phyloP scores from a whole-genome alignment of 2,113 vertebrate species.

The Rattus norvegicus region DNA sequence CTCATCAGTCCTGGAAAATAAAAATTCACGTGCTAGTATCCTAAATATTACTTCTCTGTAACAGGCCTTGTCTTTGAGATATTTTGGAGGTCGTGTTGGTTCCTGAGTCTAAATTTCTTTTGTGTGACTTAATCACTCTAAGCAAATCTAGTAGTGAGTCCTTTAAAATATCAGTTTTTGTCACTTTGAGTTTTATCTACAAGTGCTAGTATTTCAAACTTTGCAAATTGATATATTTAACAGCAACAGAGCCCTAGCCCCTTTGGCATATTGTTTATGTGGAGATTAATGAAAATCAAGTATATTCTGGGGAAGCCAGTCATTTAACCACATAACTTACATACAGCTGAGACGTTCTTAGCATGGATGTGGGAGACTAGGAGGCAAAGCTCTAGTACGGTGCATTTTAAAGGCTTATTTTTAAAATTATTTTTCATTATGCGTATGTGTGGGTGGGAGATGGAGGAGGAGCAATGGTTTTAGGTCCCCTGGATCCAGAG shows the following conservation, averaged over 20 bases:
- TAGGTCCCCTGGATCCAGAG: background rate
- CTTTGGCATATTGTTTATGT: slow-evolving; percentile 11
- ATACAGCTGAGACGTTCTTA: background rate
- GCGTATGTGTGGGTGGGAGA: background rate
- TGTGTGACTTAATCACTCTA: background rate
- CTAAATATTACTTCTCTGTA: background rate
- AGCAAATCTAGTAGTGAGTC: background rate
- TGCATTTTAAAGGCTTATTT: background rate
- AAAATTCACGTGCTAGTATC: background rate
- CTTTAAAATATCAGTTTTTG: background rate
- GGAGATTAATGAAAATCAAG: slow-evolving; percentile 27
- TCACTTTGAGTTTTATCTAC: background rate
- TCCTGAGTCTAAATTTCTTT: background rate
- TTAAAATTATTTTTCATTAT: background rate
- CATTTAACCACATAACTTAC: slow-evolving; percentile 7
- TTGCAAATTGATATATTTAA: background rate
- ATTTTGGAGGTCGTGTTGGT: background rate
- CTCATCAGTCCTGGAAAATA: background rate
- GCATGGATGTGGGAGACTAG: background rate
- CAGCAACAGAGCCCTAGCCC: background rate
- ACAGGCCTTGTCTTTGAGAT: background rate
- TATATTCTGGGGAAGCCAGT: background rate
- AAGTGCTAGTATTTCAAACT: slow-evolving; percentile 24
- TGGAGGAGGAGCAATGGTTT: background rate
- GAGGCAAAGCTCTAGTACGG: background rate